Evolutionary conservation across 2,888 invertebrate species (phyloP).

Genomic region (Scelioninae gen. 2): DNA sequence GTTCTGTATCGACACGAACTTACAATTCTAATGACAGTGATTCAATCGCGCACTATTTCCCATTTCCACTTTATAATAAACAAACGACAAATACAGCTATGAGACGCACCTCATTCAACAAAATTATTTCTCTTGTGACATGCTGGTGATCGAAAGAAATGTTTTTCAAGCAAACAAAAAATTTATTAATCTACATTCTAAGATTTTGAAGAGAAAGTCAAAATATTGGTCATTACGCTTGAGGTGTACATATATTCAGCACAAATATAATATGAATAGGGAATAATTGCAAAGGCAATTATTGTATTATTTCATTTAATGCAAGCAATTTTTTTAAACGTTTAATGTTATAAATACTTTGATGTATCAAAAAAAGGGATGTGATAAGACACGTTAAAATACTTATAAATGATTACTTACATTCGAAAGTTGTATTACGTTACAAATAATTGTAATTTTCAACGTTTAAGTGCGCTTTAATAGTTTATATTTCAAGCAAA

Average conservation of each 20-base stretch:
- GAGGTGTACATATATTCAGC: slow-evolving; percentile 10
- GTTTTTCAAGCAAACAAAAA: slow-evolving; percentile 33
- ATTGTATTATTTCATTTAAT: no score
- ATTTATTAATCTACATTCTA: slow-evolving; percentile 2
- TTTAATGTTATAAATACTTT: no score
- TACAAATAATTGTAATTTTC: neutral
- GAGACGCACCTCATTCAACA: slow-evolving; percentile 23
- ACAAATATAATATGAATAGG: slow-evolving; percentile 31
- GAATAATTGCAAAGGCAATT: no score
- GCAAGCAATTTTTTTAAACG: no score
- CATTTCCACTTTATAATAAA: slow-evolving; percentile 12
- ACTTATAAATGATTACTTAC: neutral
- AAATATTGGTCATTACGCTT: slow-evolving; percentile 7
- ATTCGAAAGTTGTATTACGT: slow-evolving; percentile 3
- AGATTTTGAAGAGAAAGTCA: slow-evolving; percentile 14
- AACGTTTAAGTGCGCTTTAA: slow-evolving; percentile 1
- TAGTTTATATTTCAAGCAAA: neutral
- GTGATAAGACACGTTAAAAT: neutral
- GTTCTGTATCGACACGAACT: slow-evolving; percentile 74
- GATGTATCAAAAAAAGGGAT: no score
- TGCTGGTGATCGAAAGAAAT: slow-evolving; percentile 28
- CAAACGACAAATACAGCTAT: slow-evolving; percentile 13
- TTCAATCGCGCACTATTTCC: slow-evolving; percentile 67
- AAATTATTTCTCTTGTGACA: slow-evolving; percentile 19
- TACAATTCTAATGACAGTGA: slow-evolving; percentile 68